phyloP scores from a whole-genome alignment of 2,113 vertebrate genomes.

The Laticauda colubrina region DNA sequence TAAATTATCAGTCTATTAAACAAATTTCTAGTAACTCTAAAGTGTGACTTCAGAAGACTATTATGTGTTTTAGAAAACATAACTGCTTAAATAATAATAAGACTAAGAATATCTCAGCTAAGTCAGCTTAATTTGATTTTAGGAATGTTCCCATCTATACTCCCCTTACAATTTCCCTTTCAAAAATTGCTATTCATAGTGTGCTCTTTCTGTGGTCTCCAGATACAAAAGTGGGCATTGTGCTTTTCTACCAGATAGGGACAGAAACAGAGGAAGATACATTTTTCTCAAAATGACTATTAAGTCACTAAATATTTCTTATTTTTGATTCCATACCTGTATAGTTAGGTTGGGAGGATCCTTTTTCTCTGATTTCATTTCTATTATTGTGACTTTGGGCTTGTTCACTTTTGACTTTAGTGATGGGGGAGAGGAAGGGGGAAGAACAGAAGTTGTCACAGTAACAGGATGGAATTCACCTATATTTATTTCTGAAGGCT shows the following conservation, averaged over 20 bases:
- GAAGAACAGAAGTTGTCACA: conserved; percentile 70
- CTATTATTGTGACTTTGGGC: conserved; percentile 68
- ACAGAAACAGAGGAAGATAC: background rate
- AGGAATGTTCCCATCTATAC: background rate
- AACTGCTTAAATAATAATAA: background rate
- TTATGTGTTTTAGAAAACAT: background rate
- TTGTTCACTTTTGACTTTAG: conserved; percentile 53
- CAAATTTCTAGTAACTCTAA: background rate
- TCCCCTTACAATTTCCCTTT: background rate
- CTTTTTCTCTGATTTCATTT: conserved; percentile 72
- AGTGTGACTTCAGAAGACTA: background rate
- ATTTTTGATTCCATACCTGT: conserved; percentile 69
- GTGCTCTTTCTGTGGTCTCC: background rate
- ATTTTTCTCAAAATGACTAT: background rate
- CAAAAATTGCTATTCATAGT: background rate
- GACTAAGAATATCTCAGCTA: background rate
- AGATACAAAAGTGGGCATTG: background rate
- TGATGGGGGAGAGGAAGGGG: conserved; percentile 55
- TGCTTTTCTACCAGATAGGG: background rate
- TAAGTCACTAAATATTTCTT: background rate
- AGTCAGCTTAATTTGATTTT: background rate
- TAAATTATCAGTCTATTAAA: background rate
- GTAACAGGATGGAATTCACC: conserved; percentile 64
- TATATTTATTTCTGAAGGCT: conserved; percentile 61
- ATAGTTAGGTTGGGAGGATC: conserved; percentile 73